Base-by-base conservation (phyloP, 2,888 invertebrate species). In the Parthenolecanium corni region DNA sequence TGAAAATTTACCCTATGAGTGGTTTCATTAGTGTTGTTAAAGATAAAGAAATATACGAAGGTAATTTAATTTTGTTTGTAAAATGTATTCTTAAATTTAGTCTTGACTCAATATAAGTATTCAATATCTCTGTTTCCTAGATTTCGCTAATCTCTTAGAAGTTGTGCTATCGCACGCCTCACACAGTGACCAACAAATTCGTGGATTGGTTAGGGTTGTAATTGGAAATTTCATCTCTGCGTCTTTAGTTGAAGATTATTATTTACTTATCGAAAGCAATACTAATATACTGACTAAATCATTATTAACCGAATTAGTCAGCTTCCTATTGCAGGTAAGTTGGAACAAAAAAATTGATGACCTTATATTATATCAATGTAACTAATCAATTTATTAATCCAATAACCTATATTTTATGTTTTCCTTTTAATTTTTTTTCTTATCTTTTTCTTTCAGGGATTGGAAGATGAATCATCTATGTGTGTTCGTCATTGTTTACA, bases 161-260 rank as follows among this genome's bases (percentile, higher is more conserved):
- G 54, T 64, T 72, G 73, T 89, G 20, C 76, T 88, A 36, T 73
- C 85, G 36, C 83, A 84, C 67, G 80, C 82, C 40, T 76, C 78
- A 66, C 90, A 92, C 73, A 74, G 77, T 51, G 92, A 92, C 74
- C 91, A 89, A 0, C 89, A 91, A 71, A 78, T 92, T 42, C 77
- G 88, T 69, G 90, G 90, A 11, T 77, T 83, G 64, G 77, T 84
- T 0, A 79, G 85, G 65, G 75, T 82, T 5, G 76, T 88, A 67
- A 77, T 86, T 61, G 84, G 85, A 0, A 79, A 77, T 68, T 83
- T 86, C 71, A 74, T 89, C 67, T 77, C 78, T 58, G 74, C 83
- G 0, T 79, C 81, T 0, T 74, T 84, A 64, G 64, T 66, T 47
- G 18, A 68, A 61, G 57, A 54, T 23, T 21, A 63, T 46, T 53